These are phyloP conservation scores for Pristionchus maxplancki DNA, from an alignment of 2,888 invertebrate genomes.

Conservation along the genomic window DNA sequence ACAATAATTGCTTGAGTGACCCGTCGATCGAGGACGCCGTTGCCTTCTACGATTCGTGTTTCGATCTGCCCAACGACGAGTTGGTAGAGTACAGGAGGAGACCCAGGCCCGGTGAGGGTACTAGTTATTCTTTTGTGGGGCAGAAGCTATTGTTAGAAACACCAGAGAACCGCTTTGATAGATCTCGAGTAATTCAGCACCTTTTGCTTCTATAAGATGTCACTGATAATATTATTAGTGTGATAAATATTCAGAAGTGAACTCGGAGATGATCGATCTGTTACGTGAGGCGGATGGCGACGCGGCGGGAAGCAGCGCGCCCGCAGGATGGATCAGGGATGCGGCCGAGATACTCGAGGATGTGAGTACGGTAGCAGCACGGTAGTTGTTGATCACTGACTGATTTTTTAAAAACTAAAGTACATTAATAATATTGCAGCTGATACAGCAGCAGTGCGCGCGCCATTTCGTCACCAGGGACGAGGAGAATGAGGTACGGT, in stretches of 20 bases:
- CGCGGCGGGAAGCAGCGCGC: conserved; percentile 11
- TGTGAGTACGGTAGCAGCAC: not conserved
- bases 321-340: conserved; percentile 54
- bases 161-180: too few relatives aligned
- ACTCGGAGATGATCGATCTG: not conserved
- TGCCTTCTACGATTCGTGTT: conserved; percentile 11
- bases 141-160: too few relatives aligned
- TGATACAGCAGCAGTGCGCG: conserved; percentile 50
- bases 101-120: not conserved
- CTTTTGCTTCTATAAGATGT: not conserved
- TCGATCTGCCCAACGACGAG: conserved; percentile 21
- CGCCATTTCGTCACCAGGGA: conserved; percentile 49
- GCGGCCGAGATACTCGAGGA: conserved; percentile 33
- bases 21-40: not conserved
- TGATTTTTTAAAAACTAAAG: not conserved
- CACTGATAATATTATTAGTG: not conserved
- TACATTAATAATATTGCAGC: not conserved
- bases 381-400: not conserved
- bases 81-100: conserved; percentile 49
- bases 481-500: not conserved
- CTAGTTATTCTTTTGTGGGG: not conserved
- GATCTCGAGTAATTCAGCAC: too few relatives aligned
- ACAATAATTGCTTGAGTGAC: conserved; percentile 46
- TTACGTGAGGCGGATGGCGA: conserved; percentile 3
- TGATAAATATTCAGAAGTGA: not conserved